Base-by-base conservation (phyloP, 2,888 invertebrate species). In the Poecilobothrus nobilitatus region DNA sequence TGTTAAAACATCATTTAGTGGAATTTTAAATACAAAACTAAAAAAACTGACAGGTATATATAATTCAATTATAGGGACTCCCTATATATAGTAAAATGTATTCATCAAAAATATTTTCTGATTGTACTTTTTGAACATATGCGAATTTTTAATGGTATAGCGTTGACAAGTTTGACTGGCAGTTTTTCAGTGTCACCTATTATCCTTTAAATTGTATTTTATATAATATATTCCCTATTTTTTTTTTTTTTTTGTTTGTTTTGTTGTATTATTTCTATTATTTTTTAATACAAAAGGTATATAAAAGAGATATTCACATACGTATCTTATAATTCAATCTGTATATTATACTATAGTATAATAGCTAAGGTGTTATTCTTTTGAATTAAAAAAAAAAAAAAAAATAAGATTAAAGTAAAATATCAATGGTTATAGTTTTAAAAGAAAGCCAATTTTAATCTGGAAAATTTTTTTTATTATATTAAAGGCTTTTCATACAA, bases 141-240 rank as follows among this genome's bases (percentile, higher is more conserved):
- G 53, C 53, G 53, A 53, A 53, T 53, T 53, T 27, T 27, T 27
- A 2, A 27, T 4, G 5, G 3, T 27, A 27, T 4, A 27, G 27
- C 27, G 53, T 53, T 53, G 53, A 53, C 53, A 53, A 53, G 15
- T 53, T 53, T 53, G 53, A 53, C 53, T 53, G 53, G 53, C 53
- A 53, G 53, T 53, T 53, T 53, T 53, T 53, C 8, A 37, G 12
- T 53, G 15, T 53, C 15, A 53, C n/a, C 15, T 53, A 53, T 53
- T 53, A 53, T 53, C 53, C 53, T 53, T 41, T 41, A 41, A 41
- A 41, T 41, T 53, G 53, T 6, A 18, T 53, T 18, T 41, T 53
- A 18, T 53, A 18, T 18, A 18, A 18, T 44, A n/a, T n/a, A n/a
- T 41, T 41, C 41, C 15, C 15, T 15, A 41, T 41, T 41, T 41